Percentiles rank a stretch among this genome's conserved stretches.
These are phyloP conservation scores for Charadrius vociferus DNA, from an alignment of 2,113 vertebrate species.

Conservation along the genomic window DNA sequence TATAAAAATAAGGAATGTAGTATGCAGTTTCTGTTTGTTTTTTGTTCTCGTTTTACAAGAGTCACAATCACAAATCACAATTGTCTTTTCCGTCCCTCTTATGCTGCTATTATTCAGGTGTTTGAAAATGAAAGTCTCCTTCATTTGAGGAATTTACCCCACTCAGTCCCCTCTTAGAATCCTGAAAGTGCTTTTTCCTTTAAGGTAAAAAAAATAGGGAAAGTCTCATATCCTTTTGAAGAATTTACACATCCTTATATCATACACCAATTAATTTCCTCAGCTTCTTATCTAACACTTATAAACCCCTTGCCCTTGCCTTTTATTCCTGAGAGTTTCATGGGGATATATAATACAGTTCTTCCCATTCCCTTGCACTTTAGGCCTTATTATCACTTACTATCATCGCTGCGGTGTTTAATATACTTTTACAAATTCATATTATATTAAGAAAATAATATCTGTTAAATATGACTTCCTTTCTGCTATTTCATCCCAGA, in stretches of 20 bases:
- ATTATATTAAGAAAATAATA: background rate
- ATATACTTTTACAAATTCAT: background rate
- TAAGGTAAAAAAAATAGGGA: background rate
- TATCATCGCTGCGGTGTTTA: background rate
- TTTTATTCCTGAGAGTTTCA: background rate
- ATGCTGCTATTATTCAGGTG: background rate
- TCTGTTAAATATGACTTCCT: background rate
- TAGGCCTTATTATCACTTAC: background rate
- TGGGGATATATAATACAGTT: background rate
- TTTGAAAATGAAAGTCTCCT: background rate
- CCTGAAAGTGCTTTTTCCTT: background rate
- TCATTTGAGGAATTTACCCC: background rate
- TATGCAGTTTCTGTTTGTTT: background rate
- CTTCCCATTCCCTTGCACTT: background rate
- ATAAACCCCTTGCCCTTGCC: background rate
- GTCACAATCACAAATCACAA: background rate
- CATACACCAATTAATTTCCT: background rate
- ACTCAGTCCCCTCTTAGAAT: background rate
- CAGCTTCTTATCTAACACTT: background rate
- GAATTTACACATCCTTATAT: background rate
- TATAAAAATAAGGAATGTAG: background rate
- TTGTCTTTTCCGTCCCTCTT: background rate
- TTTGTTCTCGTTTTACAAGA: background rate
- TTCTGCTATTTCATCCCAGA: background rate
- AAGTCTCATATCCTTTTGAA: background rate